Evolutionary conservation across 2,888 invertebrate genomes (phyloP).

Genomic region (Hetaerina titia): DNA sequence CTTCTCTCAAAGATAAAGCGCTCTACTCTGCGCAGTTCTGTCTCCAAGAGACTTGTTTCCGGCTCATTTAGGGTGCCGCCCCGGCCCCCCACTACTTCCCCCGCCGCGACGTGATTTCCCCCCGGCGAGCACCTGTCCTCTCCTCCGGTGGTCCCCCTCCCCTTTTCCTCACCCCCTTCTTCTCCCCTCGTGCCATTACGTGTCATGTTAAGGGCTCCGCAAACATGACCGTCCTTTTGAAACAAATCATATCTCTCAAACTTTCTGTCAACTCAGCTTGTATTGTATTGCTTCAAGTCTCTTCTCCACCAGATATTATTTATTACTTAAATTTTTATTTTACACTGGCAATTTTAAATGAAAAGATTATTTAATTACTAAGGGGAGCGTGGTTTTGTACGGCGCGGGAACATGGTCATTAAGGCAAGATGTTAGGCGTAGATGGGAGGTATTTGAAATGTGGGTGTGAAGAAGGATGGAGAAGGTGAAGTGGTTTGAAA

Average conservation of each 20-base stretch:
- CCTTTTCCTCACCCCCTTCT: not conserved
- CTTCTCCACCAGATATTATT: not conserved
- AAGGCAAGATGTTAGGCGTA: too few species aligned
- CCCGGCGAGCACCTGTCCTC: not conserved
- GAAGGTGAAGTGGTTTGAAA: too few species aligned
- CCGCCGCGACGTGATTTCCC: not conserved
- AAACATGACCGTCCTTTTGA: not conserved
- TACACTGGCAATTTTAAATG: too few species aligned
- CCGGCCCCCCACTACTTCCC: not conserved
- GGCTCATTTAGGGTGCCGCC: not conserved
- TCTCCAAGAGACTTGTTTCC: not conserved
- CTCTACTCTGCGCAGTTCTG: not conserved
- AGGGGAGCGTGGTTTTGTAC: too few species aligned
- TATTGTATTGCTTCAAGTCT: not conserved
- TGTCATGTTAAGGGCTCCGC: not conserved
- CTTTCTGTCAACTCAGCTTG: not conserved
- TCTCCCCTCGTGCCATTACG: not conserved
- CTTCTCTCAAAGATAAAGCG: conserved; percentile 5
- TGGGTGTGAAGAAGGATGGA: too few species aligned
- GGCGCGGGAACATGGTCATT: too few species aligned
- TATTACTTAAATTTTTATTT: not conserved
- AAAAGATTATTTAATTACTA: too few species aligned
- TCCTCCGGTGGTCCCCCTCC: not conserved
- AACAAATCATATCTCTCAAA: not conserved
- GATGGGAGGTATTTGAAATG: too few species aligned